phyloP scores from a whole-genome alignment of 2,888 invertebrate genomes.

The Protonemura montana region DNA sequence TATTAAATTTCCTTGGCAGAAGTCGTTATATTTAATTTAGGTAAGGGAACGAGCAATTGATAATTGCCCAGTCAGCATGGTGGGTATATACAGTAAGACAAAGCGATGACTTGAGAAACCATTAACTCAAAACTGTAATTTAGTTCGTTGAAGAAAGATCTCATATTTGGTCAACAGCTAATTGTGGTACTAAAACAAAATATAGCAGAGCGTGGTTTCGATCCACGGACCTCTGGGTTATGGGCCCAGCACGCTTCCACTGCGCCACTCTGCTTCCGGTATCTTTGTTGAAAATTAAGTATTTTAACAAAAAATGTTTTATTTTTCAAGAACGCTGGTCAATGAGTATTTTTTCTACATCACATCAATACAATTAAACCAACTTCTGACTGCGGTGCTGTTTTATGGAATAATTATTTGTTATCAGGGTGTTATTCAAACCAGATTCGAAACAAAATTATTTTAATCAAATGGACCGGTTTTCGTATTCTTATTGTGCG shows the following conservation, averaged over 20 bases:
- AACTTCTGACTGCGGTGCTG: too few species aligned
- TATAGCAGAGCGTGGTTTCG: conserved; percentile 86
- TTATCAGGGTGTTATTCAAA: too few species aligned
- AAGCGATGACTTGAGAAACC: not conserved
- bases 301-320: too few species aligned
- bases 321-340: too few species aligned
- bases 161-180: too few species aligned
- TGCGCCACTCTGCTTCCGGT: conserved; percentile 87
- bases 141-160: not conserved
- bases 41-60: not conserved
- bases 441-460: too few species aligned
- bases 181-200: conserved; percentile 27
- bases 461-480: too few species aligned
- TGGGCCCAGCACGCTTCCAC: conserved; percentile 86
- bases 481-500: too few species aligned
- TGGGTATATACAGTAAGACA: not conserved
- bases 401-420: too few species aligned
- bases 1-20: conserved; percentile 7
- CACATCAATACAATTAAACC: too few species aligned
- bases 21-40: conserved; percentile 8
- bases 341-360: too few species aligned
- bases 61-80: not conserved
- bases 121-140: not conserved
- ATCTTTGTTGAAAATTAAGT: too few species aligned
- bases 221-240: conserved; percentile 93